A percentile compares a stretch with the other conserved stretches of the same genome.
These are phyloP conservation scores for Momotus momota DNA, from an alignment of 2,797 vertebrate species.

Conservation along the genomic window DNA sequence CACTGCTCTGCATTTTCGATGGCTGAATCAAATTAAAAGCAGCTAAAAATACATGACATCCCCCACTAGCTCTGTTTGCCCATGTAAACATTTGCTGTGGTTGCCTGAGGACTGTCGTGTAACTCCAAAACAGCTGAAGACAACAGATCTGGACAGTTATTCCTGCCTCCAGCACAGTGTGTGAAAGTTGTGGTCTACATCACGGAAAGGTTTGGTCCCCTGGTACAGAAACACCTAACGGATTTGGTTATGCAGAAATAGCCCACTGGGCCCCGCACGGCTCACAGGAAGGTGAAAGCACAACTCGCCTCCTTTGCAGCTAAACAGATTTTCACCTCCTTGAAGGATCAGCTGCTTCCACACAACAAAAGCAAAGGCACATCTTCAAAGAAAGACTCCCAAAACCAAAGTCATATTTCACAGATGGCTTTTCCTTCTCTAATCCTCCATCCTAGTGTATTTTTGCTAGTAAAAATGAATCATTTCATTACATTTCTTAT, in stretches of 20 bases:
- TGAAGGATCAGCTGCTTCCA: background rate
- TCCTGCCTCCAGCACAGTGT: accelerated
- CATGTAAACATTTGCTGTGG: background rate
- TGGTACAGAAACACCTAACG: background rate
- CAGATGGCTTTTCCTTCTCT: background rate
- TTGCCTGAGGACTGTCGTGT: background rate
- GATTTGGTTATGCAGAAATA: background rate
- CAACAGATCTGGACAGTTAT: background rate
- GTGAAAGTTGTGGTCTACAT: background rate
- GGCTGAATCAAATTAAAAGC: background rate
- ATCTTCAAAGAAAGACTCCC: background rate
- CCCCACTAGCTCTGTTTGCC: background rate
- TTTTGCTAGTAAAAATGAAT: background rate
- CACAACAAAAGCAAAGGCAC: background rate
- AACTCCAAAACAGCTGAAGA: background rate
- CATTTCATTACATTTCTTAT: background rate
- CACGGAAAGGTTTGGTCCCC: background rate
- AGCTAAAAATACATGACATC: background rate
- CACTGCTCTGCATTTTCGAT: background rate
- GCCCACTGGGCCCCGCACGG: background rate
- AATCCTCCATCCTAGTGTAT: background rate
- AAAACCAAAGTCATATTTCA: background rate
- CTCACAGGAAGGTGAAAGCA: background rate
- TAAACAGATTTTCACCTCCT: background rate
- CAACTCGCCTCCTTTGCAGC: background rate